phyloP scores from a whole-genome alignment of 1,140 invertebrate species.

The Lordiphosa clarofinis region DNA sequence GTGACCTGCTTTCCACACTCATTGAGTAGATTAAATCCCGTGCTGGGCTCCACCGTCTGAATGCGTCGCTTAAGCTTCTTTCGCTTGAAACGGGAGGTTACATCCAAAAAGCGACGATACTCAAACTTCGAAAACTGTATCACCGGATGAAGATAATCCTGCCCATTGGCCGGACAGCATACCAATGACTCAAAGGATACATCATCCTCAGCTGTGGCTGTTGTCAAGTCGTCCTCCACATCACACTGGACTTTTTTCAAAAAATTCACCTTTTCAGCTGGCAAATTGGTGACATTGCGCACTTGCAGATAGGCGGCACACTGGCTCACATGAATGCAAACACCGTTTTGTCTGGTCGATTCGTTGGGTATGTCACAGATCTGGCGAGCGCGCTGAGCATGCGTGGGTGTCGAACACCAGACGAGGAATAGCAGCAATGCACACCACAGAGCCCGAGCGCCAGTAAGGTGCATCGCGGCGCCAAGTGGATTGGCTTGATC shows the following conservation, averaged over 20 bases:
- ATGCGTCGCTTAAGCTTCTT: constrained; percentile 71
- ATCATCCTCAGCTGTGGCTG: neutral
- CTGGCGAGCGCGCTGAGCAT: neutral
- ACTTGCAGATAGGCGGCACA: constrained; percentile 69
- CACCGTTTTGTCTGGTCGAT: constrained; percentile 40
- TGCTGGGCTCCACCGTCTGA: constrained; percentile 61
- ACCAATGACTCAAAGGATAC: constrained; percentile 45
- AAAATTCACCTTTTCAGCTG: constrained; percentile 73
- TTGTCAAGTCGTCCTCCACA: constrained; percentile 11
- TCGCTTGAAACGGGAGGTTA: constrained; percentile 57
- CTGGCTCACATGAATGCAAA: constrained; percentile 56
- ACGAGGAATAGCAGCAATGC: constrained; percentile 31
- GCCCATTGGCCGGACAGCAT: constrained; percentile 69
- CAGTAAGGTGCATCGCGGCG: constrained; percentile 10
- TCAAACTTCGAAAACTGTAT: constrained; percentile 75
- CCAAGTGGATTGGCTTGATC: constrained; percentile 13
- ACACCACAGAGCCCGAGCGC: constrained; percentile 33
- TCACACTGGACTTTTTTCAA: constrained; percentile 75
- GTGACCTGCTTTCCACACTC: constrained; percentile 78
- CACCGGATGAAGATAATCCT: constrained; percentile 66
- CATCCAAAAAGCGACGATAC: constrained; percentile 67
- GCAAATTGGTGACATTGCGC: constrained; percentile 62
- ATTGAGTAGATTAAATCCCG: constrained; percentile 63
- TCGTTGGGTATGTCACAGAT: constrained; percentile 73
- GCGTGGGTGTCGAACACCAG: constrained; percentile 7